phyloP scores from a whole-genome alignment of 2,113 vertebrate species.

The Pterocles burchelli region DNA sequence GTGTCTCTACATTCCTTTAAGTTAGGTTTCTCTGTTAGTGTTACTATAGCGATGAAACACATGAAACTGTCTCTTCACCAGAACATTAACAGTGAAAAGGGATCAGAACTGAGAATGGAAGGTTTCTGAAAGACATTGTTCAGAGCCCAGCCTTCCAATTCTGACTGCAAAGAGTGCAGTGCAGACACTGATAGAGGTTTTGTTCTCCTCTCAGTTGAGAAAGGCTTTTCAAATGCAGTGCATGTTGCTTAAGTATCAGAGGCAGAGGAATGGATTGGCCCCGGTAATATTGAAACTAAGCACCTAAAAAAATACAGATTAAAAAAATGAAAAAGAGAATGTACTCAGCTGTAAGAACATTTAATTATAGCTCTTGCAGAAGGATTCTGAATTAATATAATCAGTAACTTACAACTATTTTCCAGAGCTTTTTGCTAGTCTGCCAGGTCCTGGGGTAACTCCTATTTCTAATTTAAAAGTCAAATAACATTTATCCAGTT shows the following conservation, averaged over 20 bases:
- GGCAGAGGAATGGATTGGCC: neutral
- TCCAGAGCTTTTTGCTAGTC: neutral
- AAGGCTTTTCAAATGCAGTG: neutral
- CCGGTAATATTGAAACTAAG: neutral
- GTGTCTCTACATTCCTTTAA: neutral
- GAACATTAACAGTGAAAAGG: neutral
- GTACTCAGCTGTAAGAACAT: conserved; percentile 14
- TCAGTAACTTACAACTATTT: conserved; percentile 34
- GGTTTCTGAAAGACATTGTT: neutral
- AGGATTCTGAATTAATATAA: conserved; percentile 64
- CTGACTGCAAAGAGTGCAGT: neutral
- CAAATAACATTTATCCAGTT: conserved; percentile 28
- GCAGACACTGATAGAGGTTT: neutral
- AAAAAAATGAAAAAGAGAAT: neutral
- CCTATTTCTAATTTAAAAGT: conserved; percentile 47
- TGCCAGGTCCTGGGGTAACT: neutral
- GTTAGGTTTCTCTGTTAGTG: neutral
- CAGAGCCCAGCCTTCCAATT: neutral
- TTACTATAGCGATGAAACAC: conserved; percentile 11
- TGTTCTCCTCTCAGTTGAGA: neutral
- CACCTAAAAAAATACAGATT: neutral
- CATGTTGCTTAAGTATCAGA: neutral
- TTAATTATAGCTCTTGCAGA: conserved; percentile 47
- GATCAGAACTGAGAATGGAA: neutral
- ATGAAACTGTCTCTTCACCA: neutral